Base-by-base conservation (phyloP, 2,113 vertebrate genomes). In the Aegithalos caudatus region DNA sequence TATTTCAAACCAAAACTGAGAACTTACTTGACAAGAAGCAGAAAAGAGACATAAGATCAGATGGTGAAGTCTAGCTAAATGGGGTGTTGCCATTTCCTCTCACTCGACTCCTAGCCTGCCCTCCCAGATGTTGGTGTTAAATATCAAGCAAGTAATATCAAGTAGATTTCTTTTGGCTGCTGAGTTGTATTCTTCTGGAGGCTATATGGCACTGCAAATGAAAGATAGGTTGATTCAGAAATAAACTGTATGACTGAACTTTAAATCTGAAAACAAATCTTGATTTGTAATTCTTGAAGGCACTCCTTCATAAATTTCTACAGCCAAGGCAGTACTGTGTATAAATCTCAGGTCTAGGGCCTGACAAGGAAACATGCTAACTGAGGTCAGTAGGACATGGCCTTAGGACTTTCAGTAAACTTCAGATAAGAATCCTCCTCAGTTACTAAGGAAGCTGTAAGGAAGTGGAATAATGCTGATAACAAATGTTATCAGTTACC, bases 151-250 rank as follows among this genome's bases (percentile, higher is more conserved):
- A 90, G 78, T 73, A n/a, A n/a, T n/a, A n/a, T n/a, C n/a, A n/a
- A n/a, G n/a, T n/a, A n/a, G 94, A 96, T 95, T 94, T 77, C 66
- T 88, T 95, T 86, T 77, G 84, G 90, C 87, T 94, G 95, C 60
- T 58, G 50, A 66, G 38, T 9, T 62, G 47, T 62, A 93, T 87
- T 94, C 58, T 82, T 93, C 54, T 35, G 70, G 61, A 91, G 58
- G 38, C 17, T 91, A 42, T 44, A 22, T 58, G 60, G 33, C n/a
- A 90, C n/a, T 50, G 16, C 72, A 50, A 51, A 87, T 51, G 35
- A 74, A 94, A 87, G 53, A 87, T 35, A 37, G 42, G 28, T 50
- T 82, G 62, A 76, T 57, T 29, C 62, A 86, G 74, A 93, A 95
- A 77, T 65, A 91, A 79, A 77, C 40, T 73, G 4, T 50, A 13